Evolutionary conservation across 2,888 invertebrate species (phyloP).

Genomic region (Polydesmus complanatus): DNA sequence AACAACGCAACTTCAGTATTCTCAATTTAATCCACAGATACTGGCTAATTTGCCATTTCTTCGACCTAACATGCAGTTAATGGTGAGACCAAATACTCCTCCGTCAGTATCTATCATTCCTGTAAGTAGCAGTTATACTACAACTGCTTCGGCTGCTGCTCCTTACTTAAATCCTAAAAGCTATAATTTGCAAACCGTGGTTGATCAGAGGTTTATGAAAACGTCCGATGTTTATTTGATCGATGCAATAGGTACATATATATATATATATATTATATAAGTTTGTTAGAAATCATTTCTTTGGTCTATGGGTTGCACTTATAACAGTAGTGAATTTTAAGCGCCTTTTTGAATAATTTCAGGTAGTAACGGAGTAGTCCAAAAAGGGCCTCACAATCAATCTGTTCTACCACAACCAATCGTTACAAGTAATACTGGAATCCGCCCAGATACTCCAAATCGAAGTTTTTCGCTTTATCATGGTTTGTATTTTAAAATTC

Average conservation of each 20-base stretch:
- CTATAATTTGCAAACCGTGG: slow-evolving; percentile 16
- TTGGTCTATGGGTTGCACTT: no score
- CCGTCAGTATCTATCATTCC: neutral
- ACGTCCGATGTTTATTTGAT: slow-evolving; percentile 16
- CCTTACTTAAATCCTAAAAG: slow-evolving; percentile 17
- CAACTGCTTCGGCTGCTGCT: neutral
- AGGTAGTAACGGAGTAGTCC: no score
- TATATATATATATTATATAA: no score
- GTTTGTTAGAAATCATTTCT: no score
- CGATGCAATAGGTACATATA: slow-evolving; percentile 17
- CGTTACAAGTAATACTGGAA: no score
- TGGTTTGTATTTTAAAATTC: no score
- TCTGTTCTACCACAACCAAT: no score
- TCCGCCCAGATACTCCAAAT: no score
- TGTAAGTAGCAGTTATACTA: neutral
- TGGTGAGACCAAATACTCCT: slow-evolving; percentile 14
- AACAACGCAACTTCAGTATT: slow-evolving; percentile 10
- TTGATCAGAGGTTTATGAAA: slow-evolving; percentile 19
- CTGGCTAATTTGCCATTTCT: slow-evolving; percentile 16
- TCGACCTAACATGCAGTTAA: slow-evolving; percentile 17
- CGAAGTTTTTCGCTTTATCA: no score
- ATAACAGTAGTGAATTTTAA: no score
- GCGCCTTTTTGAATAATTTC: no score
- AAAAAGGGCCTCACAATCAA: no score
- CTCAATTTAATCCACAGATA: slow-evolving; percentile 14